Evolutionary conservation across 2,888 invertebrate genomes (phyloP), one percentile per base, ranked within the genome.

Genomic region (Hirtodrosophila duncani): DNA sequence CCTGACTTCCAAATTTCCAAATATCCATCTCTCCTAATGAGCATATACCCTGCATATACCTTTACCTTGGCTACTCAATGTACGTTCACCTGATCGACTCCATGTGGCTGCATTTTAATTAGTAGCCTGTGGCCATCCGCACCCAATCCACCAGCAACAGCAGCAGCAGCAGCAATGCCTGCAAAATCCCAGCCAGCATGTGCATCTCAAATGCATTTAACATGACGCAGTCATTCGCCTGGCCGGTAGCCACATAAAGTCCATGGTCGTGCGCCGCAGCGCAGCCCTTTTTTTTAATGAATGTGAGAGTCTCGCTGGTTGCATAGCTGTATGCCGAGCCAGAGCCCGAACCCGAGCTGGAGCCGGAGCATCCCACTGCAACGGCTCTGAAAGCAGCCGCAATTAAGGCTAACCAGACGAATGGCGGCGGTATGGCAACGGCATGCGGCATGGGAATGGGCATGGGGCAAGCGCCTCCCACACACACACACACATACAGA

Each of bases 401-500:
- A 80, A 72, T 72, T 80, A 74, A 77, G 62, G 72, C 77, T 75
- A 72, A 67, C 79, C 75, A 74, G 63, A 60, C 70, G 66, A 39
- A 50, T 31, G 37, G 43, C 60, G n/a, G n/a, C n/a, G n/a, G n/a
- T n/a, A n/a, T n/a, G n/a, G n/a, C n/a, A n/a, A n/a, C n/a, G n/a
- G n/a, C n/a, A n/a, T n/a, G n/a, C n/a, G n/a, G n/a, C n/a, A n/a
- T n/a, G n/a, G n/a, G n/a, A n/a, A n/a, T n/a, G n/a, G n/a, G n/a
- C n/a, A n/a, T n/a, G n/a, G n/a, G n/a, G n/a, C 11, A 21, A 14
- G 8, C 29, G 29, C 21, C 36, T 23, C 16, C 36, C 5, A 11
- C 21, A 7, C 38, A 26, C 13, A 21, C 29, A 4, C 33, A 24
- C 26, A 7, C n/a, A n/a, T n/a, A n/a, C n/a, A n/a, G n/a, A n/a